phyloP scores from a whole-genome alignment of 2,797 vertebrate genomes.

The Enteromius thamalakanensis region DNA sequence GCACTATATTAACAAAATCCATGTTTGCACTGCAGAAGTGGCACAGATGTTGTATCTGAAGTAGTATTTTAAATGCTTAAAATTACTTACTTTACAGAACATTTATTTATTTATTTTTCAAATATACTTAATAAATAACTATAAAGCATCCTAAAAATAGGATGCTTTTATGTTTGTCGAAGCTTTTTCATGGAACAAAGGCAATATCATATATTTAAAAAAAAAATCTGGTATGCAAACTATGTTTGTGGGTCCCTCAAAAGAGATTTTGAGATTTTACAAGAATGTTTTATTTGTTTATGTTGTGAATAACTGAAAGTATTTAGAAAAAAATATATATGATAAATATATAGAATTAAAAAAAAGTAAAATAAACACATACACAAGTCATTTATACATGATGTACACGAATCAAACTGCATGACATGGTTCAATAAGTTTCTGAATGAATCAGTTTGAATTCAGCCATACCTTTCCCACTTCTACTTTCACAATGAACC shows the following conservation, averaged over 20 bases:
- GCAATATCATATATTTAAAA: neutral
- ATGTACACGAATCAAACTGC: neutral
- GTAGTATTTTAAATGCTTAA: neutral
- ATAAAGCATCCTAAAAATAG: too few relatives aligned
- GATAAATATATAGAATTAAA: neutral
- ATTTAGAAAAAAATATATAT: neutral
- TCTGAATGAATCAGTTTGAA: neutral
- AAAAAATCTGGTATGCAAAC: neutral
- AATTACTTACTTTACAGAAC: too few relatives aligned
- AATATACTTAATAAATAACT: too few relatives aligned
- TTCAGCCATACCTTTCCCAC: neutral
- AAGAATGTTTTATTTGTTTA: neutral
- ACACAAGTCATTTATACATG: neutral
- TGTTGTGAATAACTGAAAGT: neutral
- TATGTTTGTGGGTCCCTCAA: neutral
- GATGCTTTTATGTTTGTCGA: neutral
- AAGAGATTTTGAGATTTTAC: neutral
- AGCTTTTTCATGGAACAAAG: neutral
- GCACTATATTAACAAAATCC: neutral
- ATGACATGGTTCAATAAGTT: neutral
- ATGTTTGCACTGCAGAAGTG: neutral
- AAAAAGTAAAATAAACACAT: neutral
- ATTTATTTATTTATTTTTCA: too few relatives aligned
- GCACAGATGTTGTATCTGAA: neutral
- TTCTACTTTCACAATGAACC: neutral